phyloP scores from a whole-genome alignment of 2,113 vertebrate species.

The Festucalex cinctus region DNA sequence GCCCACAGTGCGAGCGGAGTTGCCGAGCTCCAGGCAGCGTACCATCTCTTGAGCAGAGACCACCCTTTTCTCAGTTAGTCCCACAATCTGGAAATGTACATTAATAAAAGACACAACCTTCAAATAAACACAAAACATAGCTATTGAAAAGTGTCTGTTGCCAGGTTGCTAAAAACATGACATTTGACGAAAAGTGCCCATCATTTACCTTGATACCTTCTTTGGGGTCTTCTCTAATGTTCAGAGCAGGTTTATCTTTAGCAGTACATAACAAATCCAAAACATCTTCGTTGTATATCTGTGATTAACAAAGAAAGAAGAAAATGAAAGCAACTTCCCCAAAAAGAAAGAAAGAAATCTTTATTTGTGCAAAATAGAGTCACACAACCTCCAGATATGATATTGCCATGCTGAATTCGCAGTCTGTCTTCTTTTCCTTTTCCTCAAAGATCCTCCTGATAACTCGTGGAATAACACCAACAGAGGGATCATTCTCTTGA shows the following conservation, averaged over 20 bases:
- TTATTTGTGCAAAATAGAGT: background rate
- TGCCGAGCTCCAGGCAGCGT: conserved; percentile 87
- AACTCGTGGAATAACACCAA: conserved; percentile 92
- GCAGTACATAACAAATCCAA: conserved; percentile 83
- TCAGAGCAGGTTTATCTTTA: conserved; percentile 82
- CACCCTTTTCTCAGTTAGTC: conserved; percentile 84
- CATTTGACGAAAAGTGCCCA: background rate
- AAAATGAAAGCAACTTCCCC: background rate
- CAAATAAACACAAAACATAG: background rate
- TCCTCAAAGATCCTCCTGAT: conserved; percentile 83
- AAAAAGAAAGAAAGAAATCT: background rate
- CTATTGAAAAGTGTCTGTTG: too few species aligned
- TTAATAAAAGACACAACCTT: background rate
- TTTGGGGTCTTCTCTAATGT: conserved; percentile 91
- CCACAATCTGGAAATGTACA: conserved; percentile 78
- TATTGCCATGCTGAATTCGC: conserved; percentile 80
- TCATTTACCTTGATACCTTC: conserved; percentile 89
- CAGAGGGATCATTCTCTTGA: conserved; percentile 82
- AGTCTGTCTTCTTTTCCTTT: conserved; percentile 73
- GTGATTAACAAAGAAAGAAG: conserved; percentile 20
- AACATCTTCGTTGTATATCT: conserved; percentile 98
- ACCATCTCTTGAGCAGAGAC: conserved; percentile 80
- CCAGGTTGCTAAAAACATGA: background rate
- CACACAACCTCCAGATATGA: conserved; percentile 89
- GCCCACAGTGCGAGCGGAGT: conserved; percentile 85